Conservation (phyloP, 2,888 invertebrate genomes). For the Scrobipalpa costella region DNA sequence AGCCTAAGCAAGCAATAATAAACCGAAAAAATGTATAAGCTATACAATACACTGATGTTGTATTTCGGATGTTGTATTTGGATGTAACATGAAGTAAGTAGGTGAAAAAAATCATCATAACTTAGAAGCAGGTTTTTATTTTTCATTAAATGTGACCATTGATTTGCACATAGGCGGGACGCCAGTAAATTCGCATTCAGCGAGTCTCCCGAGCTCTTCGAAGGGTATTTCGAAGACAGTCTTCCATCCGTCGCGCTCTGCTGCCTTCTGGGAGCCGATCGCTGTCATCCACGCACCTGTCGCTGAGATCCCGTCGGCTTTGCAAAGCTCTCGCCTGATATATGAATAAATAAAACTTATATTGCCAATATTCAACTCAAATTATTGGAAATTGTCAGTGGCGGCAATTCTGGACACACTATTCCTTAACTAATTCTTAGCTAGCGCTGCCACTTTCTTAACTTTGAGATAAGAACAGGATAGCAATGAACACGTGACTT, state of each 20-base stretch:
- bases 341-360: neutral
- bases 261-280: constrained; percentile 43
- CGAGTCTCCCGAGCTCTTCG: constrained; percentile 39
- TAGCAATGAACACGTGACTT: no score
- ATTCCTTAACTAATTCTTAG: no score
- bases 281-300: constrained; percentile 46
- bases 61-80: no score
- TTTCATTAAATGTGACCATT: constrained; percentile 38
- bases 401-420: no score
- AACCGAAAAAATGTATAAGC: no score
- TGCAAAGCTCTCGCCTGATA: constrained; percentile 44
- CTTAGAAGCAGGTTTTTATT: neutral
- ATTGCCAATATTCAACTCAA: neutral
- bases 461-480: no score
- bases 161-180: constrained; percentile 41
- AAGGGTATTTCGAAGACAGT: constrained; percentile 36
- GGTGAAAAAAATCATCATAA: no score
- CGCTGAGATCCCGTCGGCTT: constrained; percentile 42
- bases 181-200: constrained; percentile 39
- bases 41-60: no score
- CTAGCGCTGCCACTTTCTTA: no score
- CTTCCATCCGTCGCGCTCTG: constrained; percentile 44
- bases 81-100: no score
- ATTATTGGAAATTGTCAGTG: neutral
- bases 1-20: no score